Conservation (phyloP, 1,140 invertebrate species). For the Drosophila jambulina region DNA sequence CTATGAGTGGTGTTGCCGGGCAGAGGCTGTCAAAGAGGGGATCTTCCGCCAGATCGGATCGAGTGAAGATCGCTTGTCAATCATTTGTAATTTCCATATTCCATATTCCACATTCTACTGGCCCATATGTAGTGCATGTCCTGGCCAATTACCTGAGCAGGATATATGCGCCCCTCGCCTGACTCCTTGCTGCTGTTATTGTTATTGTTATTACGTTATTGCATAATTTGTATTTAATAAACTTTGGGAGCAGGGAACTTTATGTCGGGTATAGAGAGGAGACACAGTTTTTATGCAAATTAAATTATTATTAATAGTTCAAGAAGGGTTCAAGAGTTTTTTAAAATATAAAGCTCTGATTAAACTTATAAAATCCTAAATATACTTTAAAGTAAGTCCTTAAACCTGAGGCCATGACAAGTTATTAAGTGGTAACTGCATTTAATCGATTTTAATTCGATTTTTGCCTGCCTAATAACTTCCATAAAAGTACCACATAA, state of each 20-base stretch:
- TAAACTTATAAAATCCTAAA: no score
- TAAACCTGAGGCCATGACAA: not conserved
- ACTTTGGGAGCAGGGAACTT: slow-evolving; percentile 2
- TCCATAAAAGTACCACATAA: no score
- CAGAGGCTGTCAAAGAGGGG: not conserved
- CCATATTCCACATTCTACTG: slow-evolving; percentile 36
- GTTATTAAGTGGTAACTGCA: not conserved
- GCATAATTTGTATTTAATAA: slow-evolving; percentile 70
- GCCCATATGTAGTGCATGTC: slow-evolving; percentile 16
- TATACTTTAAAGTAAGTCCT: not conserved
- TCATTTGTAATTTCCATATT: slow-evolving; percentile 73
- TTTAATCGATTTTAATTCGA: no score
- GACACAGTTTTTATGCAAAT: no score
- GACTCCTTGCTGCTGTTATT: slow-evolving; percentile 19
- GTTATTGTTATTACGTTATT: slow-evolving; percentile 21
- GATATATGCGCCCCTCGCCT: slow-evolving; percentile 15
- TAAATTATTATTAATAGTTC: not conserved
- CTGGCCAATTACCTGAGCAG: slow-evolving; percentile 62
- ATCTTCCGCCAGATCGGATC: slow-evolving; percentile 41
- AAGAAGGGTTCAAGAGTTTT: not conserved
- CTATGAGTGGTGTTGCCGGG: slow-evolving; percentile 51
- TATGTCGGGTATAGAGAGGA: not conserved
- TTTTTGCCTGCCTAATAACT: no score
- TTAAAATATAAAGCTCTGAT: no score
- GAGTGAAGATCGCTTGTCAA: slow-evolving; percentile 74